phyloP scores from a whole-genome alignment of 2,797 vertebrate species.

The Pangasius krempfi region DNA sequence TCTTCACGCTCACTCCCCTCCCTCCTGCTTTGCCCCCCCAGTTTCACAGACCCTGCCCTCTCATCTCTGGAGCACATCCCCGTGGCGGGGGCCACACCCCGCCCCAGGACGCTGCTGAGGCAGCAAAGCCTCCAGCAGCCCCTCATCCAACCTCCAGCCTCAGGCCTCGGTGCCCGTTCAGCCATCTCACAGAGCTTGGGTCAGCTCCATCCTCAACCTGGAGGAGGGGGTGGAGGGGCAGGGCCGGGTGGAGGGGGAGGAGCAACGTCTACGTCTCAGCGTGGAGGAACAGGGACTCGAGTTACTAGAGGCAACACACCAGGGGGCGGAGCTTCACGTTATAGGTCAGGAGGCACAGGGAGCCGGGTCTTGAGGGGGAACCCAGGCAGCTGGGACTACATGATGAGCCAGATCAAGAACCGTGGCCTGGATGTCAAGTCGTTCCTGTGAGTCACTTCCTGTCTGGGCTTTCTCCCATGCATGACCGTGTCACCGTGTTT shows the following conservation, averaged over 20 bases:
- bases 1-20: constrained; percentile 75
- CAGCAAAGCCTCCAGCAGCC: constrained; percentile 98
- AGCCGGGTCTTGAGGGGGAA: constrained; percentile 80
- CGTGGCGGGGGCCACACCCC: constrained; percentile 77
- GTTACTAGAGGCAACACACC: constrained; percentile 78
- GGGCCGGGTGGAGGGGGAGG: constrained; percentile 78
- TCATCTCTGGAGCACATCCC: constrained; percentile 93
- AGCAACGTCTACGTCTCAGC: constrained; percentile 39
- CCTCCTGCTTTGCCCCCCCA: constrained; percentile 75
- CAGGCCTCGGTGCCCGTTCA: constrained; percentile 81
- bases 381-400: constrained; percentile 97
- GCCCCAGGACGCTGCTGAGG: constrained; percentile 90
- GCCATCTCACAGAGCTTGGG: constrained; percentile 96
- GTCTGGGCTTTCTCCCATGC: constrained; percentile 32
- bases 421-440: constrained; percentile 98
- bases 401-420: constrained; percentile 97
- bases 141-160: constrained; percentile 83
- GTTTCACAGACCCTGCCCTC: constrained; percentile 88
- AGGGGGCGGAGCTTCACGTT: constrained; percentile 81
- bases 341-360: constrained; percentile 79
- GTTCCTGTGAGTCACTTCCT: constrained; percentile 90
- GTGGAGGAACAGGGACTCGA: constrained; percentile 77
- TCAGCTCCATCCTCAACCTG: constrained; percentile 85
- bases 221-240: constrained; percentile 71
- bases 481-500: constrained; percentile 30